Evolutionary conservation across 1,140 invertebrate genomes (phyloP).

Genomic region (Antheraea pernyi): DNA sequence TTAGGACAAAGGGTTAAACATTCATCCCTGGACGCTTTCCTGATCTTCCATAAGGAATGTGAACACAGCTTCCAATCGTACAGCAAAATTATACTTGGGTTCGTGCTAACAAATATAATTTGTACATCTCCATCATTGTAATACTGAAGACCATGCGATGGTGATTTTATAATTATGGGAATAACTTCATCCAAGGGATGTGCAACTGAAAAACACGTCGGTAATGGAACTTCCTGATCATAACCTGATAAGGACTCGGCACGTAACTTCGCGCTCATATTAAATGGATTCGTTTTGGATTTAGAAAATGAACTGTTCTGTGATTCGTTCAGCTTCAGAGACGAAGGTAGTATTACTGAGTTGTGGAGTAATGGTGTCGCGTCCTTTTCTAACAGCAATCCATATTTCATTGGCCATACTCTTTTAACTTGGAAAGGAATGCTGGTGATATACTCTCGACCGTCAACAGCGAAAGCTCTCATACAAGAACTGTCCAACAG

Average conservation of each 20-base stretch:
- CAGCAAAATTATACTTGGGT: slow-evolving; percentile 82
- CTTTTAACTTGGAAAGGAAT: slow-evolving; percentile 91
- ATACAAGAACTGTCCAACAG: slow-evolving; percentile 88
- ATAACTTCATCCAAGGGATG: slow-evolving; percentile 95
- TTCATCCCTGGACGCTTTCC: slow-evolving; percentile 88
- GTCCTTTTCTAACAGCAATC: slow-evolving; percentile 87
- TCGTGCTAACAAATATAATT: slow-evolving; percentile 77
- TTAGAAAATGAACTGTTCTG: slow-evolving; percentile 57
- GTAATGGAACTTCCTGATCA: slow-evolving; percentile 75
- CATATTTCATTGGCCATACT: slow-evolving; percentile 89
- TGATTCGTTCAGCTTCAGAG: slow-evolving; percentile 59
- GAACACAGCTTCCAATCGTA: slow-evolving; percentile 88
- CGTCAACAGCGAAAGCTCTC: slow-evolving; percentile 88
- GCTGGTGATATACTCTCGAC: slow-evolving; percentile 90
- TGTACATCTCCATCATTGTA: slow-evolving; percentile 76
- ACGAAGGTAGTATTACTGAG: slow-evolving; percentile 56
- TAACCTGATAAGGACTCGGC: slow-evolving; percentile 60
- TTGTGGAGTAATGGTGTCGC: slow-evolving; percentile 59
- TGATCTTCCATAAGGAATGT: slow-evolving; percentile 91
- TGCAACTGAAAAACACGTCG: slow-evolving; percentile 89
- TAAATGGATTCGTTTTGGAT: slow-evolving; percentile 48
- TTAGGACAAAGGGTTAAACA: slow-evolving; percentile 80
- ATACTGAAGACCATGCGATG: slow-evolving; percentile 78
- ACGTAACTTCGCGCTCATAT: slow-evolving; percentile 62
- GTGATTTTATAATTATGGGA: slow-evolving; percentile 87